Base-by-base conservation (phyloP, 2,888 invertebrate genomes). In the Pseudococcus jackbeardsleyi region DNA sequence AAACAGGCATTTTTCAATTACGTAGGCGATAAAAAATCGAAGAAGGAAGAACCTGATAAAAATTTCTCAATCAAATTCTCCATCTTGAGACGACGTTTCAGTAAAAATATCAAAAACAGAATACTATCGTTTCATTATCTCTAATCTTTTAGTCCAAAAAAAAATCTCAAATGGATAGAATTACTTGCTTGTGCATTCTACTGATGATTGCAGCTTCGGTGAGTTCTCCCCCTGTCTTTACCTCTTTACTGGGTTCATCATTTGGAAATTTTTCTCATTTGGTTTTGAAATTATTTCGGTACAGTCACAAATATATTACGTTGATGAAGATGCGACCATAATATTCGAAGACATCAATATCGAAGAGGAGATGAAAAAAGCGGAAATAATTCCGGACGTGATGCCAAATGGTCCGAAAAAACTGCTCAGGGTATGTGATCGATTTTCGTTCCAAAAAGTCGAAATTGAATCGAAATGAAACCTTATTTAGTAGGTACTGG, bases 351-450 rank as follows among this genome's bases (percentile, higher is more conserved):
- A 72, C 3, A 72, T 72, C 0, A 33, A 72, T 33, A 72, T 72
- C 68, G 68, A 33, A 12, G 68, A 72, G 26, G 68, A 72, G 33
- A 72, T 72, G 68, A 26, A 26, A 22, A 72, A 72, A 33, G 68
- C 26, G 5, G 68, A 72, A 33, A 33, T 72, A 12, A 33, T 72
- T 15, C 68, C 68, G 2, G 68, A 72, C 12, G 68, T 72, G 33
- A 2, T 72, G 12, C 68, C 68, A 26, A 26, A 0, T 11, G 26
- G 26, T 11, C 68, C 68, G 26, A 72, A 72, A 15, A 26, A 72
- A 33, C 68, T 72, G 15, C 26, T 72, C 12, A 22, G 68, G 33
- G 68, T 72, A 72, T 4, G 26, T 33, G 26, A 33, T 33, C 26
- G 26, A 33, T 2, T 33, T 33, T 33, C 26, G 26, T 33, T 33